Base-by-base conservation (phyloP, 2,888 invertebrate genomes). In the Xestia c-nigrum region DNA sequence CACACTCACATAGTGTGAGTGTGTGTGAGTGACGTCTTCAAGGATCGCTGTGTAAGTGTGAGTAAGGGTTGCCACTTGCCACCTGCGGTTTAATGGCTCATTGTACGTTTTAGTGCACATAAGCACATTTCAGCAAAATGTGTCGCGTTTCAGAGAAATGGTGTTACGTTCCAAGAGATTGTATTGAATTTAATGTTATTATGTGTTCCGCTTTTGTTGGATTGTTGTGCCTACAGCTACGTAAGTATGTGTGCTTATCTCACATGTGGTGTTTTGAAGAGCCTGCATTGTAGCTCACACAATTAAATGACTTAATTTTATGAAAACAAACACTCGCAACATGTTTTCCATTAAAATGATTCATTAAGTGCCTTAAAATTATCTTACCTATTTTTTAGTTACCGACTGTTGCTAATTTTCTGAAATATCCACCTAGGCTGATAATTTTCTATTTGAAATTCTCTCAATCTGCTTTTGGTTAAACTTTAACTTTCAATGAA, bases 11-110 rank as follows among this genome's bases (percentile, higher is more conserved):
- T 93, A 92, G 72, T 74, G 74, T 86, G 65, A 61, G 31, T 72
- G 89, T 89, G 91, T 90, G 90, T 90, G 90, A 88, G 90, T 92
- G 85, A 88, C 89, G 89, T 92, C 90, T 91, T 93, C 92, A 94
- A 94, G 93, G 93, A 93, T 94, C 88, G 74, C 80, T 66, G 61
- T 64, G 52, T n/a, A 46, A 78, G 83, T 86, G 85, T 84, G 87
- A 74, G 81, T 85, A 55, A 76, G 84, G 85, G 86, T 78, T 88
- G 89, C 88, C 89, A 91, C 85, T 83, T 86, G 80, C 80, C 86
- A 85, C 88, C 88, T 86, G 85, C 73, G 87, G 78, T 80, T 79
- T 87, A 83, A 87, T 83, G 78, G 83, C 78, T 80, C 75, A 86
- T 87, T 85, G 85, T 88, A 88, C 85, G 84, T 89, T 90, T 90